A percentile compares a stretch with the other conserved stretches of the same genome.
These are phyloP conservation scores for Sepiola atlantica DNA, from an alignment of 2,888 invertebrate species.

Conservation along the genomic window DNA sequence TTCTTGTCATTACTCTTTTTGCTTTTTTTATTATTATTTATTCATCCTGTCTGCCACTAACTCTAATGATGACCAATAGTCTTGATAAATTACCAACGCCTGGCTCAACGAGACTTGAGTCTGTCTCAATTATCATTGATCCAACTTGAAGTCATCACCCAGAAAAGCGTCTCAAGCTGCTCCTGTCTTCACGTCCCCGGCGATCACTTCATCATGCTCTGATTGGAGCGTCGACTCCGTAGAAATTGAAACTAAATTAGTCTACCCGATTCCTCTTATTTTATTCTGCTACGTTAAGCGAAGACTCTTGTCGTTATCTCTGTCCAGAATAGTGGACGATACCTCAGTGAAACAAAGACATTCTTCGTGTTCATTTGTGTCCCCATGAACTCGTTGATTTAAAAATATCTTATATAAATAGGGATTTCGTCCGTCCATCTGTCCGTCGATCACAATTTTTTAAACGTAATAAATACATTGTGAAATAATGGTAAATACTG, in stretches of 20 bases:
- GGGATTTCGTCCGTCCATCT: too few relatives aligned
- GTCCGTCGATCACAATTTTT: too few relatives aligned
- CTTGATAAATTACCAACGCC: constrained; percentile 2
- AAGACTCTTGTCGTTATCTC: background rate
- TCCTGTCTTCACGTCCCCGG: background rate
- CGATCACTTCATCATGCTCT: background rate
- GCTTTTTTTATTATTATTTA: background rate
- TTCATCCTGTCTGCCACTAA: background rate
- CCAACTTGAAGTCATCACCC: background rate
- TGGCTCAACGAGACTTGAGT: background rate
- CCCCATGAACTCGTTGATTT: too few relatives aligned
- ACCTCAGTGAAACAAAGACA: too few relatives aligned
- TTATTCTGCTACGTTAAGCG: background rate
- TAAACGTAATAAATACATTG: too few relatives aligned
- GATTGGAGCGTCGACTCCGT: background rate
- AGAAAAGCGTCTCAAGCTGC: background rate
- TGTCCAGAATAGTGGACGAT: background rate
- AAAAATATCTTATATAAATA: too few relatives aligned
- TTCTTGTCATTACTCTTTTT: background rate
- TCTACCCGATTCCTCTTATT: background rate
- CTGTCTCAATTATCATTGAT: background rate
- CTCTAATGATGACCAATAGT: background rate
- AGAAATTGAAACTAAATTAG: background rate
- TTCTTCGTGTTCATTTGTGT: too few relatives aligned
- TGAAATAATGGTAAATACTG: too few relatives aligned